A percentile compares a stretch with the other conserved stretches of the same genome.
phyloP scores from a whole-genome alignment of 1,140 invertebrate species.

The Drosophila mojavensis region DNA sequence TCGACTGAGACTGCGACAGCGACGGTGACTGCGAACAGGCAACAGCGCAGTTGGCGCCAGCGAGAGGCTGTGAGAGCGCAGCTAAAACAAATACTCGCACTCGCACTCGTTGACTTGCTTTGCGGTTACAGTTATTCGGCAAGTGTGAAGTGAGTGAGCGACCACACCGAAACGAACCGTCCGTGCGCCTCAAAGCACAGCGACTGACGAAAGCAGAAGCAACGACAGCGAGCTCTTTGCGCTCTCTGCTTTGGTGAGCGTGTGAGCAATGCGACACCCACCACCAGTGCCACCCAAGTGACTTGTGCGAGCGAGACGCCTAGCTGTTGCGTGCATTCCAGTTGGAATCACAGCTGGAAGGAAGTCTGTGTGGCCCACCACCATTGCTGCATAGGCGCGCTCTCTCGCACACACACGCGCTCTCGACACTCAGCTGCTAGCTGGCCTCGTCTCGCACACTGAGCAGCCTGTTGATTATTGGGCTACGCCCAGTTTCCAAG shows the following conservation, averaged over 20 bases:
- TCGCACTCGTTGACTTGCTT: constrained; percentile 26
- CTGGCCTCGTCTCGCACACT: background rate
- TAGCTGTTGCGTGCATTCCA: constrained; percentile 49
- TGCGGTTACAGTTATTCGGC: constrained; percentile 40
- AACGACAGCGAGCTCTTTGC: constrained; percentile 31
- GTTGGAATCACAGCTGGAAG: constrained; percentile 76
- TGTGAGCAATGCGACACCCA: constrained; percentile 28
- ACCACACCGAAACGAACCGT: constrained; percentile 36
- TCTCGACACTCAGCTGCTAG: background rate
- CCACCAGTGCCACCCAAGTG: constrained; percentile 23
- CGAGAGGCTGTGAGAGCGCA: constrained; percentile 37
- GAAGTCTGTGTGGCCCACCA: constrained; percentile 52
- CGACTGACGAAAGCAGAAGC: constrained; percentile 42
- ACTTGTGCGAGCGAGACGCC: constrained; percentile 51
- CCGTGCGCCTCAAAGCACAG: constrained; percentile 50
- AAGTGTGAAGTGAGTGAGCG: constrained; percentile 26
- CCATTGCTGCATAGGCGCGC: constrained; percentile 29
- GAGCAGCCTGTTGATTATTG: constrained; percentile 52
- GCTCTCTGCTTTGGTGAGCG: constrained; percentile 32
- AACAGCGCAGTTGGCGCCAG: constrained; percentile 9
- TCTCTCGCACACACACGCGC: constrained; percentile 21
- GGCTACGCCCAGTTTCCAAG: constrained; percentile 70
- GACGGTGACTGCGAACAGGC: constrained; percentile 12
- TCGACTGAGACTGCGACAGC: constrained; percentile 42
- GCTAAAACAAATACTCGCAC: constrained; percentile 21